Evolutionary conservation across 2,113 vertebrate genomes (phyloP).

Genomic region (Sturnira hondurensis): DNA sequence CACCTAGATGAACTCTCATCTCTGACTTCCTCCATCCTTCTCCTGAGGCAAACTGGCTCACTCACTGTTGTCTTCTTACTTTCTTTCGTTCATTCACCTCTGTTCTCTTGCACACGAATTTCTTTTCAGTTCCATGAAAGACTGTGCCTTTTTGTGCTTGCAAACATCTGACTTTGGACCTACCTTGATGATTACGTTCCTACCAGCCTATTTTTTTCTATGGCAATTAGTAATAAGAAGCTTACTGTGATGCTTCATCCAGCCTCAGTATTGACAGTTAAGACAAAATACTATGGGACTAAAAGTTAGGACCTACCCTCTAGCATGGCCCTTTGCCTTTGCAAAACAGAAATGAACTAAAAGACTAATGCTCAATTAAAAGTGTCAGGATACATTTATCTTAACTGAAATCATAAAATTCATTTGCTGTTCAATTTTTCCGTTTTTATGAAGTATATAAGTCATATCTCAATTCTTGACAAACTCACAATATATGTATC

Average conservation of each 20-base stretch:
- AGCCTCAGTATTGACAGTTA: background rate
- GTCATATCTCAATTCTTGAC: background rate
- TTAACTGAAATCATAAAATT: slow-evolving; percentile 22
- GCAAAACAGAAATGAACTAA: background rate
- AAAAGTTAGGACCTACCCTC: background rate
- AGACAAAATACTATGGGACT: background rate
- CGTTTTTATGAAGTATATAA: background rate
- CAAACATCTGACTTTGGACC: background rate
- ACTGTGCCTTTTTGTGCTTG: background rate
- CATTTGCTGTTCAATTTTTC: background rate
- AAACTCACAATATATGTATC: background rate
- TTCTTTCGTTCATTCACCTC: background rate
- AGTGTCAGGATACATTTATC: slow-evolving; percentile 10
- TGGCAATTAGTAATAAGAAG: background rate
- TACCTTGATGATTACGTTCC: background rate
- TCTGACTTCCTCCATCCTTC: background rate
- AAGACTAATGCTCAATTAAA: background rate
- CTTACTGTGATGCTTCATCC: background rate
- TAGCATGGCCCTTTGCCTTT: background rate
- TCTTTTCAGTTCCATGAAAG: background rate
- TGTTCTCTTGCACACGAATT: background rate
- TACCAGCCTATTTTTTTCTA: background rate
- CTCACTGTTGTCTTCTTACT: background rate
- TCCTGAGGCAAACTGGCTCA: background rate
- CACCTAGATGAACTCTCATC: background rate